Evolutionary conservation across 2,888 invertebrate genomes (phyloP), one percentile per base, ranked within the genome.

Genomic region (Protodeltote pygarga): DNA sequence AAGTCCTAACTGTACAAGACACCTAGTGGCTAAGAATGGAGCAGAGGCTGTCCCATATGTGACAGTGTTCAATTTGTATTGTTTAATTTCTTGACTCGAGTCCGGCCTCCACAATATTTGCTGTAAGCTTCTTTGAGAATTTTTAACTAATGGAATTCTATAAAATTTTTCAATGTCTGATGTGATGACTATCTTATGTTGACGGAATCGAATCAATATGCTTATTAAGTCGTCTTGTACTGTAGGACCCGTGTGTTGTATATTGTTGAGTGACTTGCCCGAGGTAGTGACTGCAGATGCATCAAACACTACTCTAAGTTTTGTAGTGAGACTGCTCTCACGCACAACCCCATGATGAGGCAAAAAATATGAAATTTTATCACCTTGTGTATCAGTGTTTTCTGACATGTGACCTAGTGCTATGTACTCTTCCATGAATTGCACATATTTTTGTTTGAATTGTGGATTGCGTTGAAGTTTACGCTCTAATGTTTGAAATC

Each of bases 1-100:
- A 3, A n/a, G 11, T 5, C 11, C 8, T 25, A 25, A 13, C 3
- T 25, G 24, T 25, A 13, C 13, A 11, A 61, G 11, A 19, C 59
- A 62, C 1, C 58, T 38, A 1, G 49, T 55, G 2, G 40, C 46
- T 10, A 55, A 27, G 20, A 33, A 62, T 3, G 63, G 54, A 3
- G 65, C 65, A 4, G 63, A 51, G 0, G 63, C 48, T 0, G 57
- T 60, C 3, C 65, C 65, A 16, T 65, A 68, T 3, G 63, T 64
- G 3, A 62, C 39, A 2, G 61, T 68, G 25, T 63, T 64, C 15
- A 64, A 31, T 5, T 31, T 29, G 13, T 42, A 57, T 0, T 41
- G 25, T 10, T 52, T 33, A 2, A 70, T 15, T 4, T 51, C 53
- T 6, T 39, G 6, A 9, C 34, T 17, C 1, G 51, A 32, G 14